Evolutionary conservation across 2,888 invertebrate species (phyloP).

Genomic region (Cryptocheilus praepositus): DNA sequence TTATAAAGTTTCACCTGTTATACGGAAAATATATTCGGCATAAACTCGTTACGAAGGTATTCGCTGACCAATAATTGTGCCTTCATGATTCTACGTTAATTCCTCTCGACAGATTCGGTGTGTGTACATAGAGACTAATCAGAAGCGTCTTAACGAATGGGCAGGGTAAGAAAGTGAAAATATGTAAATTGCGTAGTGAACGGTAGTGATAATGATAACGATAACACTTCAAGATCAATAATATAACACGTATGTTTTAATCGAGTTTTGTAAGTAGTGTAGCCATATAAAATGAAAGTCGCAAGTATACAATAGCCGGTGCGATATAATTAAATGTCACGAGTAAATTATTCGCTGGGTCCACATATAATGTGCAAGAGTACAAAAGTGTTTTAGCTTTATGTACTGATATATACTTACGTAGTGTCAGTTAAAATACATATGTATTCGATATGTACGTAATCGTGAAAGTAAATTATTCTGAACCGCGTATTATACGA

Average conservation of each 20-base stretch:
- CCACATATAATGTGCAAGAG: slow-evolving; percentile 61
- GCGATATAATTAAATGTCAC: slow-evolving; percentile 43
- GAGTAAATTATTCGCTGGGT: slow-evolving; percentile 68
- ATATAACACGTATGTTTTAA: slow-evolving; percentile 46
- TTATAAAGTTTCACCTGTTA: no score
- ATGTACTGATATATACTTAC: slow-evolving; percentile 58
- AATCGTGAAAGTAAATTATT: slow-evolving; percentile 62
- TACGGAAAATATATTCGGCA: no score
- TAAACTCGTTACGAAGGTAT: no score
- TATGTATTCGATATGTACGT: slow-evolving; percentile 56
- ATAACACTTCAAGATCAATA: slow-evolving; percentile 24
- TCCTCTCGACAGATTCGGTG: slow-evolving; percentile 3
- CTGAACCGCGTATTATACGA: slow-evolving; percentile 27
- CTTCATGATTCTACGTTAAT: no score
- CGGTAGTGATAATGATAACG: no score
- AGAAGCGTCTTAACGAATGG: slow-evolving; percentile 35
- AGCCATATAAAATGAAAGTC: slow-evolving; percentile 42
- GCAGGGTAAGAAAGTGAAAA: slow-evolving; percentile 64
- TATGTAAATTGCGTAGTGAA: slow-evolving; percentile 64
- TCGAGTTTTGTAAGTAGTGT: slow-evolving; percentile 63
- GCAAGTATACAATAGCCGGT: slow-evolving; percentile 32
- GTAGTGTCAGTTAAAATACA: slow-evolving; percentile 36
- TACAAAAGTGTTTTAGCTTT: slow-evolving; percentile 73
- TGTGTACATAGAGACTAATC: slow-evolving; percentile 36
- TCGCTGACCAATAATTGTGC: no score